Evolutionary conservation across 2,797 vertebrate species (phyloP).

Genomic region (Melanotaenia nigrans): DNA sequence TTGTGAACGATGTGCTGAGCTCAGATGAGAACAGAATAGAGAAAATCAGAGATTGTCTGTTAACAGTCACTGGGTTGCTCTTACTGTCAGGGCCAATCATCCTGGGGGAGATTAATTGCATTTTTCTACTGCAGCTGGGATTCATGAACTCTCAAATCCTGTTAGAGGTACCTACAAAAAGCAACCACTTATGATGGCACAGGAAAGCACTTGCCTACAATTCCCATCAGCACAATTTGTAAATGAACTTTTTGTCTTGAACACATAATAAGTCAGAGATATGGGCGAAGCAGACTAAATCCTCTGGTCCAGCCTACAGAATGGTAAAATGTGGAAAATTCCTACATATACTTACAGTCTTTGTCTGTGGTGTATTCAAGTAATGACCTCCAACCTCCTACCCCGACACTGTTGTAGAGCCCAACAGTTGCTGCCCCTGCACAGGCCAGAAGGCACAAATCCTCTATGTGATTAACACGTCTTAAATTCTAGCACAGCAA

Average conservation of each 20-base stretch:
- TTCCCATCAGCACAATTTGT: constrained; percentile 48
- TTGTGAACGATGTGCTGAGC: constrained; percentile 60
- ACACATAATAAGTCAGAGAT: constrained; percentile 58
- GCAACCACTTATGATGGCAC: constrained; percentile 47
- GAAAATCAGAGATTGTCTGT: constrained; percentile 53
- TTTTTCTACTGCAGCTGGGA: constrained; percentile 67
- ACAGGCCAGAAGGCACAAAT: constrained; percentile 91
- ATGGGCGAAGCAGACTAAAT: constrained; percentile 18
- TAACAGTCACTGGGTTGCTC: constrained; percentile 61
- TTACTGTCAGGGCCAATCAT: constrained; percentile 64
- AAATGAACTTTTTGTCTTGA: constrained; percentile 31
- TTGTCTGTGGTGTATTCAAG: constrained; percentile 32
- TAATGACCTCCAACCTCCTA: constrained; percentile 49
- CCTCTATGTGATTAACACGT: constrained; percentile 93
- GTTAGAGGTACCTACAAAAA: constrained; percentile 45
- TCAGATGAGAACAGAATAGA: constrained; percentile 31
- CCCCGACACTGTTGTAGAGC: constrained; percentile 61
- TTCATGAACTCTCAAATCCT: constrained; percentile 70
- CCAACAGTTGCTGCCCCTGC: constrained; percentile 79
- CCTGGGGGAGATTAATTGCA: constrained; percentile 46
- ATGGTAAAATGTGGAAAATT: constrained; percentile 43
- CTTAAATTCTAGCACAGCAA: constrained; percentile 89
- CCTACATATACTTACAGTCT: constrained; percentile 4
- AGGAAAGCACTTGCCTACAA: constrained; percentile 20
- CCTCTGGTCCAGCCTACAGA: constrained; percentile 22